phyloP scores from a whole-genome alignment of 2,113 vertebrate genomes.

The Xiphophorus hellerii region DNA sequence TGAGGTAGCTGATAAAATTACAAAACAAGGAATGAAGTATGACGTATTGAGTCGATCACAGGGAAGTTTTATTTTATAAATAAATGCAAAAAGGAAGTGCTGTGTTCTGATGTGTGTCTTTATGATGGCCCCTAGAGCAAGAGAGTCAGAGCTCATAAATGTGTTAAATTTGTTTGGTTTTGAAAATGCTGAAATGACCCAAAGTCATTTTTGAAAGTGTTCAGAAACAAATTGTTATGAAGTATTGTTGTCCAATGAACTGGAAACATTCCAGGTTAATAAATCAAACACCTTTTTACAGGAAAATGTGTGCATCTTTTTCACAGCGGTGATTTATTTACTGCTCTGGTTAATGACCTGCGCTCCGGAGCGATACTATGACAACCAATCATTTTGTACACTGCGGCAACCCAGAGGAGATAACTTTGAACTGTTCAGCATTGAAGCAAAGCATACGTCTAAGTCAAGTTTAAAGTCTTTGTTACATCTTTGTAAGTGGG shows the following conservation, averaged over 20 bases:
- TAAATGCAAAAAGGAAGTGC: not conserved
- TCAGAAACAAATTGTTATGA: too few relatives aligned
- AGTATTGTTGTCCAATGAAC: too few relatives aligned
- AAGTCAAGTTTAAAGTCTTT: not conserved
- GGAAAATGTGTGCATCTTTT: too few relatives aligned
- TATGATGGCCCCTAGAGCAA: not conserved
- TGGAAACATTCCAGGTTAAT: too few relatives aligned
- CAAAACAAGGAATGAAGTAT: not conserved
- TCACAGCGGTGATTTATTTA: not conserved
- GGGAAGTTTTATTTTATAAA: not conserved
- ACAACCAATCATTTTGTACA: not conserved
- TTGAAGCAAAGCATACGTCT: too few relatives aligned
- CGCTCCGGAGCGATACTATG: not conserved
- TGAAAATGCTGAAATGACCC: not conserved
- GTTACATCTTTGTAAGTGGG: too few relatives aligned
- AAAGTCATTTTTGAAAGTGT: not conserved
- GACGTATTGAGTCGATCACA: not conserved
- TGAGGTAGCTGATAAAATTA: not conserved
- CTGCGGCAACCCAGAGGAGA: not conserved
- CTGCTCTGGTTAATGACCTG: not conserved
- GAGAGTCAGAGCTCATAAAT: not conserved
- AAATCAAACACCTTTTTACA: too few relatives aligned
- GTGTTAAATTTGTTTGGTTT: not conserved
- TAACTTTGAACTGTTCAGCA: not conserved
- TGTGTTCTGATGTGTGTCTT: not conserved